A percentile compares a stretch with the other conserved stretches of the same genome.
These are phyloP conservation scores for Coluber constrictor DNA, from an alignment of 2,797 vertebrate species.

Conservation along the genomic window DNA sequence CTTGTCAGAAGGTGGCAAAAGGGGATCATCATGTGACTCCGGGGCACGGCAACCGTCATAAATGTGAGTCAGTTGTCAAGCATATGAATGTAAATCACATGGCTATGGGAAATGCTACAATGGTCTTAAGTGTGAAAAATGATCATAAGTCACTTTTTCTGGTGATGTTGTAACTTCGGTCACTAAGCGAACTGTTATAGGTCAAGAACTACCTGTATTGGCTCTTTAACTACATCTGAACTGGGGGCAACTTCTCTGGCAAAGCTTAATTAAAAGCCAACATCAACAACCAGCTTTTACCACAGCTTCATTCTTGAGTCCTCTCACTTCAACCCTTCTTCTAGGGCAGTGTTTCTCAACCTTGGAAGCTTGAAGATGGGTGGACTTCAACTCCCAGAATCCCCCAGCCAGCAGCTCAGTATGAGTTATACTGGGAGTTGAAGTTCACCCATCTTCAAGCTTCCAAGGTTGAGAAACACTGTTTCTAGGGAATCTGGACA, in stretches of 20 bases:
- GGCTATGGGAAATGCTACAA: not conserved
- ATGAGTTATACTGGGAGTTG: no score
- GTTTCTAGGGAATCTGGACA: not conserved
- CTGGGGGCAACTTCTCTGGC: not conserved
- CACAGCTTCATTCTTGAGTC: not conserved
- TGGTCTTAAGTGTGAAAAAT: not conserved
- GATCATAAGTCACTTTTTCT: not conserved
- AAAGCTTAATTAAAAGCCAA: not conserved
- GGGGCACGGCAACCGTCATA: not conserved
- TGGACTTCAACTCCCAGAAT: no score
- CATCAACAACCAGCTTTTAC: not conserved
- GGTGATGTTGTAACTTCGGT: not conserved
- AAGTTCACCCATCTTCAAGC: no score
- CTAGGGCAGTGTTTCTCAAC: no score
- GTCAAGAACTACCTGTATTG: not conserved
- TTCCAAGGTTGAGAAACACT: no score
- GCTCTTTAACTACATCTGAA: not conserved
- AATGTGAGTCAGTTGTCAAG: not conserved
- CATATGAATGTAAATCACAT: not conserved
- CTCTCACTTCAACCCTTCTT: not conserved
- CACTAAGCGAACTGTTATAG: not conserved
- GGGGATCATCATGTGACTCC: not conserved
- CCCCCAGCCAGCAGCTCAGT: no score
- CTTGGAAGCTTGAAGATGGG: no score
- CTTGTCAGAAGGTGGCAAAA: not conserved